A percentile compares a stretch with the other conserved stretches of the same genome.
Conservation (phyloP, 1,140 invertebrate species). For the Cydia splendana region DNA sequence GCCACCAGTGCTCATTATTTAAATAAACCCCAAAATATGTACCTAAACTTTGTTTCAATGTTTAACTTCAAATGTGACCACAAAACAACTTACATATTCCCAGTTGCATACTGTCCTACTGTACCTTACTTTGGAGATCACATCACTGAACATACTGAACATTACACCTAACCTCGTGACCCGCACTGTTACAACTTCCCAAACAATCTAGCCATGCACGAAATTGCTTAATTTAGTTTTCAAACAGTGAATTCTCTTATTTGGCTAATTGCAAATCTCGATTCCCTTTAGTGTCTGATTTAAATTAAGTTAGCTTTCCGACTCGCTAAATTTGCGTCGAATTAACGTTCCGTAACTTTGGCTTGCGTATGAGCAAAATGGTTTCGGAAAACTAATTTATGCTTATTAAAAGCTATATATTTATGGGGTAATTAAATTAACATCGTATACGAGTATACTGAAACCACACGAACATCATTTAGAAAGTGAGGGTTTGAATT, state of each 20-base stretch:
- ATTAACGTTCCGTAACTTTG: constrained; percentile 28
- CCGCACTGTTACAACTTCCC: constrained; percentile 24
- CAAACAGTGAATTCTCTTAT: constrained; percentile 33
- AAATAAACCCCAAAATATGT: too few relatives aligned
- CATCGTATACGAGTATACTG: neutral
- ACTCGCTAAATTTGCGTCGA: constrained; percentile 31
- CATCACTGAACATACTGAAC: neutral
- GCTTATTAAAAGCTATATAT: constrained; percentile 28
- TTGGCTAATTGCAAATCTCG: constrained; percentile 32
- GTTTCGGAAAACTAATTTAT: constrained; percentile 9
- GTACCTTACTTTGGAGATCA: neutral
- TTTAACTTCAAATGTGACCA: neutral
- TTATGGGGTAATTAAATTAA: constrained; percentile 1
- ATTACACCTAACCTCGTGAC: constrained; percentile 14
- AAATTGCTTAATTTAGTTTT: constrained; percentile 33
- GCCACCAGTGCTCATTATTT: too few relatives aligned
- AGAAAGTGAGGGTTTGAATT: too few relatives aligned
- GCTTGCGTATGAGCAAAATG: constrained; percentile 13
- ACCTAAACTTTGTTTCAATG: too few relatives aligned
- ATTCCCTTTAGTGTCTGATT: constrained; percentile 33
- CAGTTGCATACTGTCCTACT: neutral
- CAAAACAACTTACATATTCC: neutral
- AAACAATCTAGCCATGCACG: constrained; percentile 31
- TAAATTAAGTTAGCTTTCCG: constrained; percentile 26
- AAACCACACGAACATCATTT: too few relatives aligned